Conservation (phyloP, 2,797 vertebrate genomes). For the Acrossocheilus wenchowensis region DNA sequence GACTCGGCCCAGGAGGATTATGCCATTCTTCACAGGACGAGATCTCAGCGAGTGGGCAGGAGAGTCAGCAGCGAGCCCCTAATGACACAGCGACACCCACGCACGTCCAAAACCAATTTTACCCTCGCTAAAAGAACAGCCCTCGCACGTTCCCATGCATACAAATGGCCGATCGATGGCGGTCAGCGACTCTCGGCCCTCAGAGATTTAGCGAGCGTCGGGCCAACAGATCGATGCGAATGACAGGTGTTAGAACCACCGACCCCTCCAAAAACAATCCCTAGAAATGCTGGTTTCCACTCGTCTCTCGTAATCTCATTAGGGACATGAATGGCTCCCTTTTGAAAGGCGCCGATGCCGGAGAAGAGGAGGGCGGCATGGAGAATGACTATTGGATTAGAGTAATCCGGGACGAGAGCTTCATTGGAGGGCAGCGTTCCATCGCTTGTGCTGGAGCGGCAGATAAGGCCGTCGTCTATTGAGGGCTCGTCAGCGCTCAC, state of each 20-base stretch:
- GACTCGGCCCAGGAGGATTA: conserved; percentile 65
- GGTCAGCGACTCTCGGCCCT: conserved; percentile 56
- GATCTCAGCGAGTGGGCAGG: conserved; percentile 63
- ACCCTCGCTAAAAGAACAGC: conserved; percentile 64
- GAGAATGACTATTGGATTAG: conserved; percentile 65
- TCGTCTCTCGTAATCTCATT: conserved; percentile 66
- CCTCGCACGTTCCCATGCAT: conserved; percentile 57
- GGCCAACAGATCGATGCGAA: conserved; percentile 54
- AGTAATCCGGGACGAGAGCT: conserved; percentile 61
- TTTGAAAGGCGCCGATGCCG: conserved; percentile 56
- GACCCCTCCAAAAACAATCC: conserved; percentile 33
- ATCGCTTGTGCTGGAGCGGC: conserved; percentile 55
- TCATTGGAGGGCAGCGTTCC: conserved; percentile 56
- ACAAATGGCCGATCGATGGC: conserved; percentile 61
- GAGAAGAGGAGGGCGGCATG: conserved; percentile 56
- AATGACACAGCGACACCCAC: conserved; percentile 68
- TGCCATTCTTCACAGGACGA: conserved; percentile 61
- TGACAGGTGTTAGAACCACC: conserved; percentile 46
- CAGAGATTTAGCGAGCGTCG: conserved; percentile 50
- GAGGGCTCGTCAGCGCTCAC: conserved; percentile 9
- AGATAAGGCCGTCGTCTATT: conserved; percentile 60
- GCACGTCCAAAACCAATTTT: conserved; percentile 60
- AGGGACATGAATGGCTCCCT: conserved; percentile 61
- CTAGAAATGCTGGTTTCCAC: conserved; percentile 55
- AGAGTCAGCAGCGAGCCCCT: conserved; percentile 63